phyloP scores from a whole-genome alignment of 2,113 vertebrate species.

The Corynorhinus townsendii region DNA sequence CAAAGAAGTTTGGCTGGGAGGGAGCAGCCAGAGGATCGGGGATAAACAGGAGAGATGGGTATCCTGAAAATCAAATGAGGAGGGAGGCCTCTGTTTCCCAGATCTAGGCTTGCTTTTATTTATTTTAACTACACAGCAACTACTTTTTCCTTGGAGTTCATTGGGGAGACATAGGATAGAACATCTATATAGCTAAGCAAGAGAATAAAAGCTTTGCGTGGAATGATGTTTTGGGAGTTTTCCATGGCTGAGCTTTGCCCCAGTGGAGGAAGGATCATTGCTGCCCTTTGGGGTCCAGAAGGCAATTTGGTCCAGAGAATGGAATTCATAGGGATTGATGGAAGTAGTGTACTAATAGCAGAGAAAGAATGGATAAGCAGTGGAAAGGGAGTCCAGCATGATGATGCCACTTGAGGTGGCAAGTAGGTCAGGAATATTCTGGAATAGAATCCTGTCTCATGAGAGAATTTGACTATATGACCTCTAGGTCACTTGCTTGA shows the following conservation, averaged over 20 bases:
- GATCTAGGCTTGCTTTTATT: background rate
- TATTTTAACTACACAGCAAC: background rate
- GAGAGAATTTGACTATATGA: background rate
- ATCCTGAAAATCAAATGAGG: background rate
- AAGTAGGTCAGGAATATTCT: background rate
- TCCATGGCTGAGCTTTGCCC: constrained; percentile 3
- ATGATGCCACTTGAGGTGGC: background rate
- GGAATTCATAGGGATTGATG: background rate
- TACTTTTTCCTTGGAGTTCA: background rate
- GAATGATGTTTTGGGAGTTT: constrained; percentile 9
- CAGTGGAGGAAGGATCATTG: background rate
- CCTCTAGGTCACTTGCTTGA: background rate
- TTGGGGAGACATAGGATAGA: background rate
- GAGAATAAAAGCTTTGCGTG: background rate
- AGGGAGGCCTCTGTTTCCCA: background rate
- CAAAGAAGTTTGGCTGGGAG: background rate
- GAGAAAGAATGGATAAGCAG: background rate
- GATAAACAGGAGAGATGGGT: background rate
- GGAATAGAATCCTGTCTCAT: background rate
- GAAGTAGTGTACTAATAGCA: background rate
- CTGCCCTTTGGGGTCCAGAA: background rate
- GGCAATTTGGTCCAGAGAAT: background rate
- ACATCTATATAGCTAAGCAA: background rate
- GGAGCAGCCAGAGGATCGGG: background rate
- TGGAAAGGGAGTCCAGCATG: background rate